Base-by-base conservation (phyloP, 2,797 vertebrate genomes). In the Pseudochromis fuscus region DNA sequence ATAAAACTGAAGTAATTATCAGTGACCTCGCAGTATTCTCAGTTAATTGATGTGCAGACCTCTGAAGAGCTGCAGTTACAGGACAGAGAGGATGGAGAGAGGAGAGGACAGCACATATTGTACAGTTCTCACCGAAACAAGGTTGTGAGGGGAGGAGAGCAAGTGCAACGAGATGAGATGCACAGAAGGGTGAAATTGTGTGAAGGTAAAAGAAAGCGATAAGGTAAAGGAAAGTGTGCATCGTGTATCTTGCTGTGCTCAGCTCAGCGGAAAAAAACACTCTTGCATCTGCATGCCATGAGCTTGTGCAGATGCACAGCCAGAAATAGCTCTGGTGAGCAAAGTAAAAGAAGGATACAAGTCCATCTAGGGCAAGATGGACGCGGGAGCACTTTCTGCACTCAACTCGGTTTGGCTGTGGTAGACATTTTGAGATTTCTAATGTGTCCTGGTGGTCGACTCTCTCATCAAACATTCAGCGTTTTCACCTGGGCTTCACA, bases 391-490 rank as follows among this genome's bases (percentile, higher is more conserved):
- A 37, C 68, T 62, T 51, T 46, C 33, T 69, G 64, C 68, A 66
- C 70, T 85, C 75, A 30, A 33, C 71, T 79, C 68, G 46, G 35
- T 72, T 75, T 72, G 55, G 69, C 69, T 55, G 53, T 18, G 21
- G 73, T 59, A 25, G 37, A 79, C 70, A 60, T 75, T 78, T 72
- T 67, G 25, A 84, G 51, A 72, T 46, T 61, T 68, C 53, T 63
- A 52, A 78, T 45, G 67, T 68, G 46, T 86, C 61, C 76, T 72
- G 64, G 52, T 77, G 62, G 72, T 77, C 73, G 62, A 27, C 31
- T 49, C 45, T 52, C 59, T 81, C 74, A 84, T 89, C 37, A 88
- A 81, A 89, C 58, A 84, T 86, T 88, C 49, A 87, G 71, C 50
- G 3, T 69, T 77, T 85, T 45, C 45, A 83, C 78, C 77, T 75